Evolutionary conservation across 2,797 vertebrate species (phyloP), one percentile per base, ranked within the genome.

Genomic region (Poeciliopsis presidionis): DNA sequence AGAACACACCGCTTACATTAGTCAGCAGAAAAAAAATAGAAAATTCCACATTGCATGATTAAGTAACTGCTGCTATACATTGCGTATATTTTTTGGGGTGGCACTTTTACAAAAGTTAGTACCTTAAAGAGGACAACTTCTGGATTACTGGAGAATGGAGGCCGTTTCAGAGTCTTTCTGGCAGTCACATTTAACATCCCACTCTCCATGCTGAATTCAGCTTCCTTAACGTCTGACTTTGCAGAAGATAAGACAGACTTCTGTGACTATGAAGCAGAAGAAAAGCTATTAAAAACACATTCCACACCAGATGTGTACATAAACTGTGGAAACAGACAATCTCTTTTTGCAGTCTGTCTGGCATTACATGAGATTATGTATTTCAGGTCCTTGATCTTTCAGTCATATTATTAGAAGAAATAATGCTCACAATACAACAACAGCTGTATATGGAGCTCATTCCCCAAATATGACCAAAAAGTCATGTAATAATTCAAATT

Each of bases 71-170:
- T 28, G 13, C 7, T 28, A 71, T 11, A 13, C 20, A 67, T 67
- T 46, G n/a, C 11, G 43, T 4, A 70, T 28, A 28, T 46, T 28
- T 28, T 46, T 28, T 2, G n/a, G 67, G 14, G 39, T 28, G 67
- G 12, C 67, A 28, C 1, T 70, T 70, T 41, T 22, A 25, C 9
- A 5, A 2, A 46, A 45, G 67, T 46, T 33, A 14, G 14, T 90
- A 98, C 98, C 97, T 98, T 97, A 89, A 99, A 99, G 74, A 95
- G 90, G 83, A 99, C 79, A 81, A 93, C 80, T 7, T 95, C 93
- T 14, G 98, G 98, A 90, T 97, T 98, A 90, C 97, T 97, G 81
- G 94, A 95, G 90, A 99, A 99, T 18, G 96, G 90, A 74, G 92
- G 73, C 0, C 94, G 93, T 84, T 95, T 96, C 28, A 86, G 88